These are phyloP conservation scores for Discoglossus pictus DNA, from an alignment of 2,797 vertebrate genomes.

Conservation along the genomic window DNA sequence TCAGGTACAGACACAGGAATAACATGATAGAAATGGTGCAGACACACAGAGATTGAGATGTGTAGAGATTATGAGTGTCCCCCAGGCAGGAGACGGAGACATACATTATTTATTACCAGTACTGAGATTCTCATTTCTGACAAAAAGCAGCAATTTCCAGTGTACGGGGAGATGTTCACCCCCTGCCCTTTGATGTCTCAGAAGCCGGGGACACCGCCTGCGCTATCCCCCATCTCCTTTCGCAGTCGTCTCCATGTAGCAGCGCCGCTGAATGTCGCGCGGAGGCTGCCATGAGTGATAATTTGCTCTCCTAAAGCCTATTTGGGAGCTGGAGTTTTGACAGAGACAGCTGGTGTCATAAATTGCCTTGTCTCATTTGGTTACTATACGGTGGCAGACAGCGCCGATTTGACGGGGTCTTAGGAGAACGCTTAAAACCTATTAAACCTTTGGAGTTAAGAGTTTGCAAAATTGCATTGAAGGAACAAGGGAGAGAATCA, in stretches of 20 bases:
- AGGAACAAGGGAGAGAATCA: background rate
- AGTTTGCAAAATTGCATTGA: slow-evolving; percentile 33
- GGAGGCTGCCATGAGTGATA: slow-evolving; percentile 21
- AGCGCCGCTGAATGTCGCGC: slow-evolving; percentile 15
- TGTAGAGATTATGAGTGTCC: background rate
- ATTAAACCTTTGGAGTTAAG: slow-evolving; percentile 47
- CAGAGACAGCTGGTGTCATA: slow-evolving; percentile 66
- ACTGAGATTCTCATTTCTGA: background rate
- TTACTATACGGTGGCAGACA: slow-evolving; percentile 55
- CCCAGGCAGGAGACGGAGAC: background rate
- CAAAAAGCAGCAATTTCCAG: slow-evolving; percentile 24
- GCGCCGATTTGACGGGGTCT: slow-evolving; percentile 49
- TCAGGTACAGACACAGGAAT: background rate
- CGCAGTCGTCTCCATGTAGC: background rate
- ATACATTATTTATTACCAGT: slow-evolving; percentile 6
- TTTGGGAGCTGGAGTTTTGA: slow-evolving; percentile 58
- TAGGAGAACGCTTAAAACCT: slow-evolving; percentile 44
- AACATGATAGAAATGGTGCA: background rate
- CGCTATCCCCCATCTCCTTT: background rate
- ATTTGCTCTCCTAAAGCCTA: slow-evolving; percentile 39
- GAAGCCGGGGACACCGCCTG: background rate
- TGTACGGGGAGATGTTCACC: background rate
- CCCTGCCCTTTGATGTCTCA: background rate
- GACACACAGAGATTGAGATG: background rate
- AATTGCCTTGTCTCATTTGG: slow-evolving; percentile 67